Base-by-base conservation (phyloP, 1,140 invertebrate species). In the Caenorhabditis briggsae region DNA sequence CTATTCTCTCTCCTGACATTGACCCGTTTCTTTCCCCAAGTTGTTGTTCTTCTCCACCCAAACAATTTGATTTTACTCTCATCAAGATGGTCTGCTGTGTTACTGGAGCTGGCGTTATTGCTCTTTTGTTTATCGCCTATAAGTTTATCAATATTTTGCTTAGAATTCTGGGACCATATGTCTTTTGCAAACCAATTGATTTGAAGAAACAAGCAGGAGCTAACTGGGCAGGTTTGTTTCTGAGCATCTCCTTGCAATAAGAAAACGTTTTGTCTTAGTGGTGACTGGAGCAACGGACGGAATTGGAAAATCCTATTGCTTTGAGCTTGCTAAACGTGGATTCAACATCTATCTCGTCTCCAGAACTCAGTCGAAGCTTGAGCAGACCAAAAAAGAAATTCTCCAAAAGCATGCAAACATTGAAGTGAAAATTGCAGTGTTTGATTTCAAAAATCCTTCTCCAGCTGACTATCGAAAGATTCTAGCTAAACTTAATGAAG, bases 261-360 rank as follows among this genome's bases (percentile, higher is more conserved):
- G 33, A 33, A 11, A 5, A 55, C 1, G 33, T 33, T 33, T 33
- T 48, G 41, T 87, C 90, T 88, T 59, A 91, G 90, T 92, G 16
- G 87, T 91, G 2, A 92, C 91, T 5, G 91, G 91, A 18, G 82
- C 87, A 14, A 92, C 91, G n/a, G 91, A 92, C 83, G 91, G 91
- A 20, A 92, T 92, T 85, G 91, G 91, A 23, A 90, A 89, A 78
- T 91, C 91, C 2, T 92, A 92, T 82, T 90, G 89, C 6, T 82
- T 82, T 5, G 91, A 92, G 48, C 86, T 92, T 20, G 91, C 91
- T 43, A 58, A 61, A 46, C 84, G 83, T 65, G 87, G 88, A 9
- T 92, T 92, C 85, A 90, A 92, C 78, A 56, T 92, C 18, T 53
- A 91, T 59, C 78, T 92, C 9, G 85, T 92, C 48, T 89, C 91